Conservation (phyloP, 2,113 vertebrate genomes). For the Mugil cephalus region DNA sequence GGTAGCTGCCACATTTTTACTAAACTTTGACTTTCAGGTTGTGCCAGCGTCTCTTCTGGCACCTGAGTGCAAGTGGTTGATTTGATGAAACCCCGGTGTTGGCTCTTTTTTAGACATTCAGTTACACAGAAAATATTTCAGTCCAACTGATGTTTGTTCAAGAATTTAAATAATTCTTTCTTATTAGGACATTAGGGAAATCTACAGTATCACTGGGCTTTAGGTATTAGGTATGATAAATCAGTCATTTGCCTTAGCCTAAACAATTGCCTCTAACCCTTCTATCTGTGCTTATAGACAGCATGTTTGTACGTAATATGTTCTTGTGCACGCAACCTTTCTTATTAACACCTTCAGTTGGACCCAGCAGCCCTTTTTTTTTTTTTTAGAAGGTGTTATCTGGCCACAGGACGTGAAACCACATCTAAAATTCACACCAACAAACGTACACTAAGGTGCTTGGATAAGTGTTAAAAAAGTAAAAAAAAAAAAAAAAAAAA, state of each 20-base stretch:
- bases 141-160: neutral
- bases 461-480: neutral
- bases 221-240: too few relatives aligned
- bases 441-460: neutral
- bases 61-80: slow-evolving; percentile 13
- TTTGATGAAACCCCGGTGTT: slow-evolving; percentile 34
- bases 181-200: neutral
- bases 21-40: neutral
- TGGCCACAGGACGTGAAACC: neutral
- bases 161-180: neutral
- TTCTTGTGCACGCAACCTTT: neutral
- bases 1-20: neutral
- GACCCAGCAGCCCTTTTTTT: neutral
- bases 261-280: too few relatives aligned
- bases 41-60: neutral
- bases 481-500: neutral
- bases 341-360: neutral
- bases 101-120: slow-evolving; percentile 23
- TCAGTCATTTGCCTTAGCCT: too few relatives aligned
- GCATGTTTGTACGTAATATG: neutral
- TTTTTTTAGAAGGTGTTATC: neutral
- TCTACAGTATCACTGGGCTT: too few relatives aligned
- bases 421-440: neutral
- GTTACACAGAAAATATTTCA: neutral
- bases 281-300: neutral